Evolutionary conservation across 2,113 vertebrate genomes (phyloP).

Genomic region (Clupea harengus): DNA sequence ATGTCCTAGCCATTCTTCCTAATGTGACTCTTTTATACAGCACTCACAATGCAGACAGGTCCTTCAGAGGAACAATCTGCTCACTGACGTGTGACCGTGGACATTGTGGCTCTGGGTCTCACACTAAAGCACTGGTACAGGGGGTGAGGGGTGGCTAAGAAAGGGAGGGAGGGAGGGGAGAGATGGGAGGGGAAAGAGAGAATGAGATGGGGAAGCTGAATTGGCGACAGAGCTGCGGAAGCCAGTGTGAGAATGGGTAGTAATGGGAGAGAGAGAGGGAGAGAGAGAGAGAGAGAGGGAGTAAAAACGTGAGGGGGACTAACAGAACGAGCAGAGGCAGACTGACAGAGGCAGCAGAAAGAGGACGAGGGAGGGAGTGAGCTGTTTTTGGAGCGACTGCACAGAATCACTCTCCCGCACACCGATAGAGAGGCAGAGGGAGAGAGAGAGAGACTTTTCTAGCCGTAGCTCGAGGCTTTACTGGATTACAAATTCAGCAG

Average conservation of each 20-base stretch:
- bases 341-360: not conserved
- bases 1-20: conserved; percentile 28
- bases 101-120: conserved; percentile 62
- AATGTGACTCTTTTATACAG: conserved; percentile 31
- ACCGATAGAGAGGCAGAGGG: conserved; percentile 50
- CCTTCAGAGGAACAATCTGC: conserved; percentile 68
- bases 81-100: conserved; percentile 69
- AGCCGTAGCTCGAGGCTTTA: conserved; percentile 53
- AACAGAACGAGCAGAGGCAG: not conserved
- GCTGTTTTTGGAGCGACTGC: conserved; percentile 33
- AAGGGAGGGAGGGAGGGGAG: conserved; percentile 1
- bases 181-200: conserved; percentile 2
- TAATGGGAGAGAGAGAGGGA: conserved; percentile 48
- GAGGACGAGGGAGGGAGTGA: conserved; percentile 28
- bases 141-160: not conserved
- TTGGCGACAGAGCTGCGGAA: conserved; percentile 20
- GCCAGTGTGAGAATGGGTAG: conserved; percentile 36
- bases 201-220: conserved; percentile 38
- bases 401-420: conserved; percentile 53
- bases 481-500: conserved; percentile 54
- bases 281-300: conserved; percentile 2
- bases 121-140: conserved; percentile 61
- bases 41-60: conserved; percentile 43
- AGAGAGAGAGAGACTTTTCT: conserved; percentile 54
- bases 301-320: conserved; percentile 4